Evolutionary conservation across 2,113 vertebrate genomes (phyloP).

Genomic region (Python bivittatus): DNA sequence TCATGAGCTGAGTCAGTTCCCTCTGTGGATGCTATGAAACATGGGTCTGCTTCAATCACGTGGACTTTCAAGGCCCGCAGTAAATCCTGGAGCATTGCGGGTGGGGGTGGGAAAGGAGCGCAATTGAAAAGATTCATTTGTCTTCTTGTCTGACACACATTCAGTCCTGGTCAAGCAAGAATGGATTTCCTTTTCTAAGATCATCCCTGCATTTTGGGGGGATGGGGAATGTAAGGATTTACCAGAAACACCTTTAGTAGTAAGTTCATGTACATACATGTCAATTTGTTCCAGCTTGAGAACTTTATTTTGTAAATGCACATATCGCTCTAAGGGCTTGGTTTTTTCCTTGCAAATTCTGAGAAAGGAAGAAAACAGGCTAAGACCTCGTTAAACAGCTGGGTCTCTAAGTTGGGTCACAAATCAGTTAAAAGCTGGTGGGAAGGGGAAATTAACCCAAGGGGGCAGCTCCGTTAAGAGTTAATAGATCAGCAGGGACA

Average conservation of each 20-base stretch:
- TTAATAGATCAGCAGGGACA: neutral
- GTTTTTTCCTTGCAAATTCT: neutral
- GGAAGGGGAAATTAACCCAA: neutral
- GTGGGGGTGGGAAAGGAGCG: constrained; percentile 39
- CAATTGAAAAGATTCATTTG: constrained; percentile 83
- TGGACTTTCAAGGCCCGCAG: constrained; percentile 88
- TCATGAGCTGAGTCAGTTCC: constrained; percentile 90
- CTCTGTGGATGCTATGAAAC: constrained; percentile 86
- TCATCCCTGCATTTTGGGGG: neutral
- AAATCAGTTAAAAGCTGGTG: neutral
- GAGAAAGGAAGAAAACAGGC: neutral
- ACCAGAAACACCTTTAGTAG: neutral
- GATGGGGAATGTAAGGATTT: neutral
- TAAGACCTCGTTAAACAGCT: neutral
- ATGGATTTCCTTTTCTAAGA: neutral
- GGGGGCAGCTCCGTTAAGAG: neutral
- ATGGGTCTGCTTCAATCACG: constrained; percentile 89
- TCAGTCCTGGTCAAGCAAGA: neutral
- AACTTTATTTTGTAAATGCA: neutral
- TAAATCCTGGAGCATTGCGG: constrained; percentile 88
- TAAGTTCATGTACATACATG: neutral
- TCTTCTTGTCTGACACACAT: neutral
- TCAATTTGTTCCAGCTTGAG: neutral
- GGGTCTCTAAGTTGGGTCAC: neutral
- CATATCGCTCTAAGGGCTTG: neutral